Evolutionary conservation across 2,797 vertebrate species (phyloP), one percentile per base, ranked within the genome.

Genomic region (Ispidina lecontei): DNA sequence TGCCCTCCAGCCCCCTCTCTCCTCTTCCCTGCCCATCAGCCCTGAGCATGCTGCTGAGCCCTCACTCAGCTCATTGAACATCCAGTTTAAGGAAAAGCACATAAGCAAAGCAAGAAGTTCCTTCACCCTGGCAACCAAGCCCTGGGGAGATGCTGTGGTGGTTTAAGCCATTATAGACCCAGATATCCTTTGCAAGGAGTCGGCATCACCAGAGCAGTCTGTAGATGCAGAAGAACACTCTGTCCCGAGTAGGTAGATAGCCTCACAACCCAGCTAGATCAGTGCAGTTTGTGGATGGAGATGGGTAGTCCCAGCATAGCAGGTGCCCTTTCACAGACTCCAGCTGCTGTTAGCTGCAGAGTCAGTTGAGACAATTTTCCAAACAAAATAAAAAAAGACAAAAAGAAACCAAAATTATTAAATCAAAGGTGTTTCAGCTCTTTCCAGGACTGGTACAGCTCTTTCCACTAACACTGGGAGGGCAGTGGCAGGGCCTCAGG

Each of bases 231-330:
- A 23, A 56, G 6, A 20, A 3, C 17, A 12, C 29, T 29, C 21
- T 23, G 12, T 37, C 19, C 39, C 0, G 0, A 17, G 6, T 19
- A 35, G 6, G 6, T 21, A 22, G 4, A 4, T n/a, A 64, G 64
- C 41, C 26, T 68, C 58, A 49, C 28, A 73, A 12, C 19, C 43
- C 39, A 20, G 15, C 1, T 43, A 62, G 39, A 83, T 7, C 65
- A 56, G 52, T 39, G 51, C 39, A 70, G 49, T 47, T 51, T 1
- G 0, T 51, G 26, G 18, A 15, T 62, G 37, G 65, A 46, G 51
- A 25, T 1, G 1, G 12, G 16, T n/a, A 31, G 13, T 37, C 21
- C 25, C 46, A 44, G 58, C 1, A 0, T 3, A 19, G 39, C 3
- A 12, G 12, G 22, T 62, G 26, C 29, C 6, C 33, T 82, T 39